Evolutionary conservation across 2,888 invertebrate genomes (phyloP), one percentile per base, ranked within the genome.

Genomic region (Gonocerus acuteangulatus): DNA sequence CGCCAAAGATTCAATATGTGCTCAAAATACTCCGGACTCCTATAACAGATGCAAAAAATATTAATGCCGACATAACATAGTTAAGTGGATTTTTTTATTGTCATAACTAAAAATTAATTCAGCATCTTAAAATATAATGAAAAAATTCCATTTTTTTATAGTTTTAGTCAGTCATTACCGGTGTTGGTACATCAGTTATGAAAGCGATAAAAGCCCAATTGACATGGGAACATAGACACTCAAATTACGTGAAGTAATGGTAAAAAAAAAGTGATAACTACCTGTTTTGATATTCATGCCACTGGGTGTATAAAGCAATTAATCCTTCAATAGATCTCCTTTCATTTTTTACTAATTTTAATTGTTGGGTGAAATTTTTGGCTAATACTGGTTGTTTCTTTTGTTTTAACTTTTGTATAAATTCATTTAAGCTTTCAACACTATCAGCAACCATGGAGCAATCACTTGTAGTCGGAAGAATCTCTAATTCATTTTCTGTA

Each of bases 1-100:
- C 19, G 32, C 63, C 63, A 63, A n/a, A 63, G 58, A 23, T 61
- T 61, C 39, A 56, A 42, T 44, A 63, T 51, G 23, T 63, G 56
- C 2, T 56, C 36, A 48, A 63, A 63, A 63, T 63, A 63, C 27
- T 63, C 63, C 15, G 23, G 48, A 22, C 60, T 45, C 48, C 63
- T 63, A 48, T 16, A 57, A 62, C 16, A n/a, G n/a, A n/a, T n/a
- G n/a, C n/a, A 52, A 54, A 19, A 19, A 36, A 13, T 15, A 4
- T 32, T 6, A 32, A n/a, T n/a, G n/a, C n/a, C n/a, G n/a, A n/a
- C n/a, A n/a, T n/a, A n/a, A n/a, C n/a, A n/a, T n/a, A n/a, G n/a
- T n/a, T n/a, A n/a, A n/a, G n/a, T n/a, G n/a, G n/a, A n/a, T n/a
- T n/a, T n/a, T n/a, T n/a, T n/a, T n/a, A n/a, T n/a, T n/a, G n/a